A percentile compares a stretch with the other conserved stretches of the same genome.
phyloP scores from a whole-genome alignment of 2,113 vertebrate species.

The Thalassarche chlororhynchos region DNA sequence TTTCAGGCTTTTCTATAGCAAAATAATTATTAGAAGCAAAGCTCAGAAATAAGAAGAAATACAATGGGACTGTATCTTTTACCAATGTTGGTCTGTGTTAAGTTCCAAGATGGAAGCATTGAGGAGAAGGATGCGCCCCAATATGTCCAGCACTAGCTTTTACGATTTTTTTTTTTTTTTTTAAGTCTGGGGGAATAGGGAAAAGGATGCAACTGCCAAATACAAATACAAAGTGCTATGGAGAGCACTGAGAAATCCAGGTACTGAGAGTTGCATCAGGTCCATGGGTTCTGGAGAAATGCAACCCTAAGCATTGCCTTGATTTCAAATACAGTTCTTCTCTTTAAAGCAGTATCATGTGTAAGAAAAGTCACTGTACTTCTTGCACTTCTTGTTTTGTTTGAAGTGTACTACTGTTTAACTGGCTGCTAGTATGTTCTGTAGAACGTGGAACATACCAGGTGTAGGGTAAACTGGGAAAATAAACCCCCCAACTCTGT shows the following conservation, averaged over 20 bases:
- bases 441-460: background rate
- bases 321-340: background rate
- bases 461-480: background rate
- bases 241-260: background rate
- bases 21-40: background rate
- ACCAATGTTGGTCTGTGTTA: background rate
- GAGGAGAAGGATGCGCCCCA: background rate
- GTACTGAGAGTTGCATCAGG: background rate
- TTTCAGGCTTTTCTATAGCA: background rate
- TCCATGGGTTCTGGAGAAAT: background rate
- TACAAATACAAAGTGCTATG: background rate
- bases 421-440: background rate
- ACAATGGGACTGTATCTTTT: background rate
- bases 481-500: background rate
- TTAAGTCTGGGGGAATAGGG: background rate
- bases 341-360: background rate
- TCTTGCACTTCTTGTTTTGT: background rate
- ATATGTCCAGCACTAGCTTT: background rate
- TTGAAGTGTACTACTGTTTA: background rate
- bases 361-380: background rate
- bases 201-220: background rate
- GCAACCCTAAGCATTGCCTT: background rate
- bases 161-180: background rate
- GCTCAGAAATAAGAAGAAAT: background rate
- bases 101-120: background rate